phyloP scores from a whole-genome alignment of 1,140 invertebrate genomes.

The Lordiphosa stackelbergi region DNA sequence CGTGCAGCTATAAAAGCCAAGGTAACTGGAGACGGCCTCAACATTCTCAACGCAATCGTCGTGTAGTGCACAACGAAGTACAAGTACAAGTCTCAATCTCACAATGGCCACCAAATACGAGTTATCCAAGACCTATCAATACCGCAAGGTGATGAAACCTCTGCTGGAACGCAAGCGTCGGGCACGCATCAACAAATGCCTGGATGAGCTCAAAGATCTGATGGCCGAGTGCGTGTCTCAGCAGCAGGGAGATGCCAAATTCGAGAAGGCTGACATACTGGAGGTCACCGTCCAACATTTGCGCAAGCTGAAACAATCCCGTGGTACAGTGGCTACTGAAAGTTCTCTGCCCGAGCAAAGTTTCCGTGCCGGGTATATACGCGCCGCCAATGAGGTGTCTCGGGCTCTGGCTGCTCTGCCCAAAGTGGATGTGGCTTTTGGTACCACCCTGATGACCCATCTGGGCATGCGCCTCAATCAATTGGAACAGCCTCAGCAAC shows the following conservation, averaged over 20 bases:
- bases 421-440: conserved; percentile 89
- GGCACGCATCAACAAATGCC: conserved; percentile 95
- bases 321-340: conserved; percentile 70
- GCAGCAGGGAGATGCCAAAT: conserved; percentile 89
- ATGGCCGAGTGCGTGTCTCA: conserved; percentile 90
- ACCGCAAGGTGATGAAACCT: conserved; percentile 96
- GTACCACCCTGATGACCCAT: conserved; percentile 91
- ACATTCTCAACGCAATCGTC: conserved; percentile 70
- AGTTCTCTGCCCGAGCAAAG: conserved; percentile 82
- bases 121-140: conserved; percentile 90
- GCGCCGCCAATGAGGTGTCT: conserved; percentile 94
- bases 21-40: conserved; percentile 52
- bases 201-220: conserved; percentile 95
- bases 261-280: conserved; percentile 98
- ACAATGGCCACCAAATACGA: conserved; percentile 75
- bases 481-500: conserved; percentile 55
- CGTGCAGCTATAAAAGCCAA: conserved; percentile 74
- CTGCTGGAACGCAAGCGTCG: conserved; percentile 95
- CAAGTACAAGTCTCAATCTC: conserved; percentile 14
- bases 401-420: conserved; percentile 88
- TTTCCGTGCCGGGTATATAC: conserved; percentile 93
- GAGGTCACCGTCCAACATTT: conserved; percentile 96
- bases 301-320: conserved; percentile 84
- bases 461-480: conserved; percentile 88
- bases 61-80: conserved; percentile 39